A percentile compares a stretch with the other conserved stretches of the same genome.
Evolutionary conservation across 2,113 vertebrate genomes (phyloP).

Genomic region (Shinisaurus crocodilurus): DNA sequence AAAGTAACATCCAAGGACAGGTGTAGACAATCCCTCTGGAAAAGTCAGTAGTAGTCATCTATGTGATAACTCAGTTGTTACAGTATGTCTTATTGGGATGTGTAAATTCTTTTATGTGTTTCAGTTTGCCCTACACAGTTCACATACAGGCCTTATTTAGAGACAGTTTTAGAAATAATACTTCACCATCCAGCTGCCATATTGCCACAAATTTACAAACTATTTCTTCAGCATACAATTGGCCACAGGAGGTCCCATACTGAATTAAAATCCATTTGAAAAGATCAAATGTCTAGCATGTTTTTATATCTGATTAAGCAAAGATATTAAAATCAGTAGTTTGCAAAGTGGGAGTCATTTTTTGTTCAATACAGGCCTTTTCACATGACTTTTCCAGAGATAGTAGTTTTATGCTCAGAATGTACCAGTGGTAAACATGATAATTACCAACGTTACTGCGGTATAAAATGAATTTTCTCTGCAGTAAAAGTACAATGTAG

Average conservation of each 20-base stretch:
- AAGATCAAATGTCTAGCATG: not conserved
- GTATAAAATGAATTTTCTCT: constrained; percentile 17
- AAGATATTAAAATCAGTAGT: not conserved
- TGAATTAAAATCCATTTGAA: not conserved
- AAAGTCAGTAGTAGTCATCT: not conserved
- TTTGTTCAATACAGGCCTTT: constrained; percentile 1
- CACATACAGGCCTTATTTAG: not conserved
- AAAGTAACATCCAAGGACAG: not conserved
- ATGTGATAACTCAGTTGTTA: not conserved
- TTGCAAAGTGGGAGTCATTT: not conserved
- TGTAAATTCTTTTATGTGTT: not conserved
- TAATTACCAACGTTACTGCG: not conserved
- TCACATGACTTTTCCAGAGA: constrained; percentile 3
- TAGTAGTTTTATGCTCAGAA: constrained; percentile 19
- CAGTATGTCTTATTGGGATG: not conserved
- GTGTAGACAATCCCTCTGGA: not conserved
- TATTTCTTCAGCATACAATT: too few species aligned
- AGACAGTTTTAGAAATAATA: not conserved
- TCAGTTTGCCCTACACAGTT: not conserved
- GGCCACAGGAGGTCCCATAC: not conserved
- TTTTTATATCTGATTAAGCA: not conserved
- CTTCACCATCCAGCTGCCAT: too few species aligned
- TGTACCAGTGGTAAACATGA: constrained; percentile 7
- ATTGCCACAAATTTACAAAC: not conserved
- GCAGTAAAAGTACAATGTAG: not conserved